A percentile compares a stretch with the other conserved stretches of the same genome.
phyloP scores from a whole-genome alignment of 2,113 vertebrate genomes.

The Strix uralensis region DNA sequence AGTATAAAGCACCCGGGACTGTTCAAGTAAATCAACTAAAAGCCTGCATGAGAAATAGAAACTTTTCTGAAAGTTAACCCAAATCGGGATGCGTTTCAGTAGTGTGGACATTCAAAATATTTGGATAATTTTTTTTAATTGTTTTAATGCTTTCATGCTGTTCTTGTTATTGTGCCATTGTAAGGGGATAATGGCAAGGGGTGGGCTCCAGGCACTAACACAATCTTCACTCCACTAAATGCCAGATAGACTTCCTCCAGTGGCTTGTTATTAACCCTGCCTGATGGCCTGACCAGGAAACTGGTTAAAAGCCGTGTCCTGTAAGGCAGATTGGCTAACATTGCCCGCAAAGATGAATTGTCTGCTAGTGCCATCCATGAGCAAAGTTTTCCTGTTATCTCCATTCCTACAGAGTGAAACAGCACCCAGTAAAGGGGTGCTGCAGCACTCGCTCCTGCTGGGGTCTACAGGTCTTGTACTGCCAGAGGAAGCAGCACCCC shows the following conservation, averaged over 20 bases:
- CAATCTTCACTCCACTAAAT: neutral
- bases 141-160: neutral
- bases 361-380: neutral
- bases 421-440: neutral
- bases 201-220: neutral
- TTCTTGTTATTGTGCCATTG: neutral
- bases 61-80: neutral
- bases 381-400: neutral
- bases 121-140: neutral
- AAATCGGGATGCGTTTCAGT: neutral
- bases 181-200: neutral
- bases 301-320: neutral
- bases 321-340: neutral
- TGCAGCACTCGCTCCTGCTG: neutral
- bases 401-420: neutral
- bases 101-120: neutral
- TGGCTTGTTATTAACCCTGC: neutral
- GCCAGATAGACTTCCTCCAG: neutral
- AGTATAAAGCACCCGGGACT: rapidly evolving
- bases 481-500: neutral
- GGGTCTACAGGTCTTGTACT: neutral
- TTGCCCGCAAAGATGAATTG: neutral
- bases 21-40: neutral
- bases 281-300: too few species aligned
- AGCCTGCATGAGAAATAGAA: neutral